Base-by-base conservation (phyloP, 2,113 vertebrate genomes). In the Equus quagga region DNA sequence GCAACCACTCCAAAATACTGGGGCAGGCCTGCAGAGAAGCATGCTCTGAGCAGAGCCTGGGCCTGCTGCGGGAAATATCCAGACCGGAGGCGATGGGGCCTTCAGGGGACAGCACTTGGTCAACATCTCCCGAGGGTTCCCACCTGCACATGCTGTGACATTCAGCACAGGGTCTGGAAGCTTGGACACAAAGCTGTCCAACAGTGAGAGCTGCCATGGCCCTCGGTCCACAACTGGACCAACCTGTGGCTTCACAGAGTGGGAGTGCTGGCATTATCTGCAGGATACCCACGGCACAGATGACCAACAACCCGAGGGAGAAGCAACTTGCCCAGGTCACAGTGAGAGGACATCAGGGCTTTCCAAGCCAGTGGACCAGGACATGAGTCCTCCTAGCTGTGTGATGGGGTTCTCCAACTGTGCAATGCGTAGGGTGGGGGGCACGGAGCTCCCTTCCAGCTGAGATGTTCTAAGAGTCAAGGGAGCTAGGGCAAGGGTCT, bases 401-500 rank as follows among this genome's bases (percentile, higher is more conserved):
- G 78, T 46, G 75, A 65, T 1, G 17, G 36, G 51, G 44, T 18
- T 64, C 46, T 51, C 78, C 44, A 44, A 13, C 89, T 78, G 26
- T 24, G n/a, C n/a, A 8, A 13, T 28, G 41, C 2, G 0, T 3
- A 21, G 67, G 17, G 3, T 4, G 4, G 15, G 56, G 41, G 70
- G 9, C 51, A 14, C 0, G 1, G 17, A 93, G n/a, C 54, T 41
- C 28, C 23, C 23, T 65, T 96, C 58, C 6, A 9, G 65, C 62
- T 5, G 64, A 89, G 24, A 76, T 3, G 2, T 23, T 33, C 62
- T 33, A 26, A 21, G 33, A 81, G 7, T 49, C 24, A 31, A 67
- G 60, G 86, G 31, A 69, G n/a, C 33, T 75, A n/a, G 31, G 64
- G n/a, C 17, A 17, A 15, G 6, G 19, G 62, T 73, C 26, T 69